Evolutionary conservation across 2,113 vertebrate genomes (phyloP).

Genomic region (Rhagologus leucostigma): DNA sequence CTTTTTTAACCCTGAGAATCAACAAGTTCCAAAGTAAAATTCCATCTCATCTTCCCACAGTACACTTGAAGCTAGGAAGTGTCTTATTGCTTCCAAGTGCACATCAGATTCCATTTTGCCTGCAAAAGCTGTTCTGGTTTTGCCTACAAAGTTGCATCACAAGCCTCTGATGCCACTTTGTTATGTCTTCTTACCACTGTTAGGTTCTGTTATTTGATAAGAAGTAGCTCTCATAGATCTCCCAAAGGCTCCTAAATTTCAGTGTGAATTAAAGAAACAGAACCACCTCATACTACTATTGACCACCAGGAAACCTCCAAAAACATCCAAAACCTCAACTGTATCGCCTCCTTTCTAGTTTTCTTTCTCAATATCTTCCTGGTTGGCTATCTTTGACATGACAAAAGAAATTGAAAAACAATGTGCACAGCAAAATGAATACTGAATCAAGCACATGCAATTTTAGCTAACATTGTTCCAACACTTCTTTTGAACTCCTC

Average conservation of each 20-base stretch:
- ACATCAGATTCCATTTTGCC: not conserved
- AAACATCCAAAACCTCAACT: not conserved
- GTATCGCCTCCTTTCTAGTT: not conserved
- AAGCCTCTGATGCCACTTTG: not conserved
- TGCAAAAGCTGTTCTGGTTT: not conserved
- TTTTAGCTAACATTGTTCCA: not conserved
- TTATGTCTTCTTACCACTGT: not conserved
- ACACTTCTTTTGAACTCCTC: not conserved
- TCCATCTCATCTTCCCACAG: not conserved
- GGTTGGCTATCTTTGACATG: not conserved
- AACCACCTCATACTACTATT: not conserved
- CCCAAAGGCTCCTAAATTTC: not conserved
- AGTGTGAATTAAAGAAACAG: not conserved
- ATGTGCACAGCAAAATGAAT: not conserved
- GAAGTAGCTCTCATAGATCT: not conserved
- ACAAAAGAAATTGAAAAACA: not conserved
- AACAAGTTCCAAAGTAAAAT: slow-evolving; percentile 14
- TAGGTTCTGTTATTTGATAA: not conserved
- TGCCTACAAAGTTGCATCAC: not conserved
- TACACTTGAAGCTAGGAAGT: not conserved
- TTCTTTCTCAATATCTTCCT: not conserved
- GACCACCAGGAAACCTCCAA: not conserved
- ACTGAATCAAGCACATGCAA: not conserved
- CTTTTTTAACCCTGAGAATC: not conserved
- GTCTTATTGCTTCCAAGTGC: not conserved